phyloP scores from a whole-genome alignment of 2,888 invertebrate species.

The Periphyllus acericola region DNA sequence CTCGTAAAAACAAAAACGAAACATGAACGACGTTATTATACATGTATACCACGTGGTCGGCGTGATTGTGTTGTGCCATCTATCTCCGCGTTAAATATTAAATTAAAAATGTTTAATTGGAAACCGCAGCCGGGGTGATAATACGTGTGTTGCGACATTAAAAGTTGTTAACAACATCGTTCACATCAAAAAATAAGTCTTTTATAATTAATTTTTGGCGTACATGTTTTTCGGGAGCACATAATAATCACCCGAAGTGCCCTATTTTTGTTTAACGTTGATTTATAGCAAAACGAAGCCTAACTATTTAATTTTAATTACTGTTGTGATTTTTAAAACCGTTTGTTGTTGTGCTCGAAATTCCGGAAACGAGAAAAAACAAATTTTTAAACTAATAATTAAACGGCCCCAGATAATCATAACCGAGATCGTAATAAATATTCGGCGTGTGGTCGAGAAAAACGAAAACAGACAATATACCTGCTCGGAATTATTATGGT shows the following conservation, averaged over 20 bases:
- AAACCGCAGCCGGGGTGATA: background rate
- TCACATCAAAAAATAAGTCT: conserved; percentile 13
- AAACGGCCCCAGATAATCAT: conserved; percentile 20
- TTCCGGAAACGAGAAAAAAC: conserved; percentile 19
- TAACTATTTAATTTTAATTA: conserved; percentile 47
- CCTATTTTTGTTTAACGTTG: conserved; percentile 26
- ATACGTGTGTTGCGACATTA: background rate
- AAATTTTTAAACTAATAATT: conserved; percentile 32
- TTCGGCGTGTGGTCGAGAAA: background rate
- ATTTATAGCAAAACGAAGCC: conserved; percentile 42
- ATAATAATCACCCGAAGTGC: background rate
- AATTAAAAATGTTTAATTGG: background rate
- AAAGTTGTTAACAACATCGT: background rate
- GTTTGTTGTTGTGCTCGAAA: conserved; percentile 18
- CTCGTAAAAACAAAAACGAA: too few relatives aligned
- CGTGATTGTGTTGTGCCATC: too few relatives aligned
- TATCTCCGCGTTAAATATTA: background rate
- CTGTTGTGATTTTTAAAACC: conserved; percentile 26
- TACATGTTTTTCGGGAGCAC: background rate
- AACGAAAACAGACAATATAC: background rate
- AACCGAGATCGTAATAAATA: conserved; percentile 2
- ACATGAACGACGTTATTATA: too few relatives aligned
- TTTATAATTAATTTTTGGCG: conserved; percentile 36
- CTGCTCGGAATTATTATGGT: background rate
- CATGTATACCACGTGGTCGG: too few relatives aligned